These are phyloP conservation scores for Spialia ferax DNA, from an alignment of 2,888 invertebrate genomes.

Conservation along the genomic window DNA sequence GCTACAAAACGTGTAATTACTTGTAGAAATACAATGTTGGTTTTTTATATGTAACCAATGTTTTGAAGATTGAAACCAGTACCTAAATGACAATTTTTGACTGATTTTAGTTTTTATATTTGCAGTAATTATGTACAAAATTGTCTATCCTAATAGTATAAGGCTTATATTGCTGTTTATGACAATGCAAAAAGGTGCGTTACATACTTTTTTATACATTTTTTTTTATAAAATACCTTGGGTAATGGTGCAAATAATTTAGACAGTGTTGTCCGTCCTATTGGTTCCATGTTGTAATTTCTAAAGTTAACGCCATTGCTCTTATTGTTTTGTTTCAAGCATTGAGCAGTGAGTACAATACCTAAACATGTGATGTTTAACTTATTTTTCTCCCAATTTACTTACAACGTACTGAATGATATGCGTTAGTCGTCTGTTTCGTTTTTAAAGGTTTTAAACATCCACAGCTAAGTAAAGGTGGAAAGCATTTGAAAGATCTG, in stretches of 20 bases:
- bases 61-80: constrained; percentile 6
- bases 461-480: too few relatives aligned
- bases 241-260: constrained; percentile 30
- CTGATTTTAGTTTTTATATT: constrained; percentile 5
- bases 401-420: too few relatives aligned
- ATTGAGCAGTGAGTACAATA: too few relatives aligned
- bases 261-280: constrained; percentile 33
- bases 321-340: too few relatives aligned
- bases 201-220: constrained; percentile 5
- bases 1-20: too few relatives aligned
- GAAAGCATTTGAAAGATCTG: not conserved
- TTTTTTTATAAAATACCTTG: constrained; percentile 16
- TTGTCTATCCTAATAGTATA: not conserved
- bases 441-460: too few relatives aligned
- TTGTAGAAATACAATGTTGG: not conserved
- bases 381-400: too few relatives aligned
- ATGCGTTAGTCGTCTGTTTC: too few relatives aligned
- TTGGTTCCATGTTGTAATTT: constrained; percentile 21
- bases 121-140: not conserved
- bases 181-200: constrained; percentile 14
- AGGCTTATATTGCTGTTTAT: not conserved
- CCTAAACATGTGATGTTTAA: not conserved
- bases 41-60: not conserved
- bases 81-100: not conserved
- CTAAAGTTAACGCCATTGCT: not conserved